Conservation (phyloP, 2,888 invertebrate species). For the Oscheius onirici region DNA sequence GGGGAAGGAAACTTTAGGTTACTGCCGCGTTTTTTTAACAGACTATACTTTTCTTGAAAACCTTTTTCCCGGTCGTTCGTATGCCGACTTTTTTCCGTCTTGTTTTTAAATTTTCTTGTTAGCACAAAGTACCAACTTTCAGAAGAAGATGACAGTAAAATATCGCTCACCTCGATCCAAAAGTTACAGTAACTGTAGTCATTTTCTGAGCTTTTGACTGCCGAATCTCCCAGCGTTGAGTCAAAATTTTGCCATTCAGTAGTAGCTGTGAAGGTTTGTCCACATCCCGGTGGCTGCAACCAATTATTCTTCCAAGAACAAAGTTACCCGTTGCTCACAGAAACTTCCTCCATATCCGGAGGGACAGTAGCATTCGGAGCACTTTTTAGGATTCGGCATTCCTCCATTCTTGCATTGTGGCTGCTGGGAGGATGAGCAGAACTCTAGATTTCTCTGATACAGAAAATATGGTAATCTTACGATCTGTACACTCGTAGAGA, state of each 20-base stretch:
- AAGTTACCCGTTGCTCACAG: conserved; percentile 45
- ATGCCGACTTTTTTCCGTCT: no score
- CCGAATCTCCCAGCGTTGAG: not conserved
- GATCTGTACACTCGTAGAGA: conserved; percentile 25
- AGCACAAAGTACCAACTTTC: no score
- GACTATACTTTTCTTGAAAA: no score
- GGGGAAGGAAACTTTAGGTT: no score
- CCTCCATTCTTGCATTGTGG: conserved; percentile 62
- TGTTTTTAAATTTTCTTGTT: no score
- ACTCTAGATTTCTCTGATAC: conserved; percentile 19
- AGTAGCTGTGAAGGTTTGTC: not conserved
- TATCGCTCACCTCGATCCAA: conserved; percentile 20
- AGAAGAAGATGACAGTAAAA: no score
- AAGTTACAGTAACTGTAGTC: conserved; percentile 19
- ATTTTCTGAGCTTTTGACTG: not conserved
- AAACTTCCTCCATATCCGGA: conserved; percentile 59
- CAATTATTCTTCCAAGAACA: not conserved
- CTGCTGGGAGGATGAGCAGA: conserved; percentile 35
- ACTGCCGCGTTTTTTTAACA: no score
- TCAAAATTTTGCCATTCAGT: conserved; percentile 7
- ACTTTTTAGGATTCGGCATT: conserved; percentile 56
- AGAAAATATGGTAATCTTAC: not conserved
- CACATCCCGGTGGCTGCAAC: conserved; percentile 18
- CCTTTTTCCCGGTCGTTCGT: no score
- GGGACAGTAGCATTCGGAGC: conserved; percentile 61